Conservation (phyloP, 1,140 invertebrate species). For the Microplitis mediator region DNA sequence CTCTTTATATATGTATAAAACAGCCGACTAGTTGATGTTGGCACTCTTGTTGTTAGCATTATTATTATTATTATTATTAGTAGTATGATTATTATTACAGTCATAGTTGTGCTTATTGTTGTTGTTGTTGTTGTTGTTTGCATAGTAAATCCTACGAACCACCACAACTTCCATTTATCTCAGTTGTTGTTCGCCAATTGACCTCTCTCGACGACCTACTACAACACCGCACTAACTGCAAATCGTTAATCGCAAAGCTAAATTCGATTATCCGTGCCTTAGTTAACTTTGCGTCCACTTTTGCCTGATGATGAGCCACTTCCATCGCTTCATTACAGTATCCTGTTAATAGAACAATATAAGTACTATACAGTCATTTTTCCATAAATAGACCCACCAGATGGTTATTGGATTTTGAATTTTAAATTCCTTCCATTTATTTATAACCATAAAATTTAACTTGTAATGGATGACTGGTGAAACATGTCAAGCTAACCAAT, state of each 20-base stretch:
- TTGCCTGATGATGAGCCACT: neutral
- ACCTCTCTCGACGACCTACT: neutral
- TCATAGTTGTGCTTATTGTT: neutral
- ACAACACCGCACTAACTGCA: slow-evolving; percentile 4
- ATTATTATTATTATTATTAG: neutral
- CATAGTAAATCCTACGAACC: neutral
- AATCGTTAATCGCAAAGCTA: slow-evolving; percentile 13
- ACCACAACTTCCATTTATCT: neutral
- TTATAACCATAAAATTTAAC: no score
- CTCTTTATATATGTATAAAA: slow-evolving; percentile 13
- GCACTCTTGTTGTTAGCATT: neutral
- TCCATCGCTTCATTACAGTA: neutral
- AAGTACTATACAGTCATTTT: no score
- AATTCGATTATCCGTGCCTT: slow-evolving; percentile 14
- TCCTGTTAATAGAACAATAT: neutral
- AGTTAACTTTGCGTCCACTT: neutral
- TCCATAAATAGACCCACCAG: no score
- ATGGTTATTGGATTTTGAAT: no score
- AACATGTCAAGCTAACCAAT: no score
- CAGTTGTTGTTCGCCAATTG: slow-evolving; percentile 7
- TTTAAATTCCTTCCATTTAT: no score
- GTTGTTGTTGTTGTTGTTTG: neutral
- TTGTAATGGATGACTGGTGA: no score
- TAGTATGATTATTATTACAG: neutral
- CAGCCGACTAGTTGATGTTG: neutral